These are phyloP conservation scores for Urocitellus parryii DNA, from an alignment of 2,113 vertebrate genomes.

Conservation along the genomic window DNA sequence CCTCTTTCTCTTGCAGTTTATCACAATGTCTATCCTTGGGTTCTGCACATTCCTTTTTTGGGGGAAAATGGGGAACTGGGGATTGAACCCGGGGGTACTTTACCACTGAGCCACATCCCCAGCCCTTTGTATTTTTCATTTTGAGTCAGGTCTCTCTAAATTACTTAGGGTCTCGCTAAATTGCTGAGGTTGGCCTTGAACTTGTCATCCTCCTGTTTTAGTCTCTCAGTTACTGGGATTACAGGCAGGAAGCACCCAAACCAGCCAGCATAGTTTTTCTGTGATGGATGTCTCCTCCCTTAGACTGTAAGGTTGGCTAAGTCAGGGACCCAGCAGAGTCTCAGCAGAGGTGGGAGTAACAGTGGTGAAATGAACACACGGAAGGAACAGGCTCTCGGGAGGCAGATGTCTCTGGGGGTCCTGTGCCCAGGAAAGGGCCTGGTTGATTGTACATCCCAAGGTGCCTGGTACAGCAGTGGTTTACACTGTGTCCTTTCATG, in stretches of 20 bases:
- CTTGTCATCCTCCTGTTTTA: neutral
- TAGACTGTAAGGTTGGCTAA: neutral
- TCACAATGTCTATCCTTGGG: neutral
- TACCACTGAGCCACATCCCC: too few species aligned
- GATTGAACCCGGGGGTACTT: too few species aligned
- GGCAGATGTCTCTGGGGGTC: neutral
- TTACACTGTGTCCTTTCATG: too few species aligned
- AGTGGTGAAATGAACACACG: fast-evolving
- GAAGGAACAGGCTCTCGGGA: fast-evolving
- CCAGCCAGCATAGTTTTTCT: neutral
- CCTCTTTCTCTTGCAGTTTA: neutral
- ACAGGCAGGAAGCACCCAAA: too few species aligned
- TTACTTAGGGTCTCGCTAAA: neutral
- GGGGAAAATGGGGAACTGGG: too few species aligned
- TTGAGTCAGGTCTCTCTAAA: too few species aligned
- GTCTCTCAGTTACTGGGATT: neutral
- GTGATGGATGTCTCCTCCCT: neutral
- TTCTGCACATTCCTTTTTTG: too few species aligned
- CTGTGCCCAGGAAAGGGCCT: fast-evolving
- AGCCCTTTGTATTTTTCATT: too few species aligned
- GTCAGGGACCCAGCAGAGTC: neutral
- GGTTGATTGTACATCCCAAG: too few species aligned
- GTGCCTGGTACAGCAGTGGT: fast-evolving
- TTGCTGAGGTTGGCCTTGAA: neutral
- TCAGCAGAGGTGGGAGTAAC: neutral